Percentiles rank a stretch among this genome's conserved stretches.
These are phyloP conservation scores for Trematocara nigrifrons DNA, from an alignment of 2,113 vertebrate genomes.

Conservation along the genomic window DNA sequence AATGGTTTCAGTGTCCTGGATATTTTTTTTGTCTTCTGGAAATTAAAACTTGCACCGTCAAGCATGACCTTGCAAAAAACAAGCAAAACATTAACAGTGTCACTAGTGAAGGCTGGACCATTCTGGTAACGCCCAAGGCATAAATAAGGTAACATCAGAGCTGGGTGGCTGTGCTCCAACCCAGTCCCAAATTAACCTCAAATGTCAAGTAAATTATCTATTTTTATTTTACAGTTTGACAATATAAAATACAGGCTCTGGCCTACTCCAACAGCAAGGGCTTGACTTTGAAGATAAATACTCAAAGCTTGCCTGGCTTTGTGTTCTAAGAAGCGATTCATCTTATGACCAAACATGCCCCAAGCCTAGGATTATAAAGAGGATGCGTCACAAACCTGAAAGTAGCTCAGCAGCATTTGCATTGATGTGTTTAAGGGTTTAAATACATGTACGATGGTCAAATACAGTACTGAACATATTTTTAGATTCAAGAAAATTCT, in stretches of 20 bases:
- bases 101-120: background rate
- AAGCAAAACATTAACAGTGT: background rate
- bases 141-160: background rate
- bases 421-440: background rate
- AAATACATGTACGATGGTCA: background rate
- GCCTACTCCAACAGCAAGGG: background rate
- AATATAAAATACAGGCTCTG: constrained; percentile 12
- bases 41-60: background rate
- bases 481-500: background rate
- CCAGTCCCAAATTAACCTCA: constrained; percentile 4
- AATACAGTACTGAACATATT: background rate
- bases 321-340: constrained; percentile 1
- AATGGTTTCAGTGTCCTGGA: background rate
- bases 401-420: background rate
- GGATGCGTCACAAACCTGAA: background rate
- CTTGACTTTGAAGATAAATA: constrained; percentile 1
- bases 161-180: background rate
- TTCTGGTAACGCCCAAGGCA: background rate
- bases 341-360: constrained; percentile 7
- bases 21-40: background rate
- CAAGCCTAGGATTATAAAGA: background rate
- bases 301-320: constrained; percentile 3
- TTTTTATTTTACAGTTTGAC: background rate
- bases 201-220: constrained; percentile 6
- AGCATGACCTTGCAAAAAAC: background rate